Base-by-base conservation (phyloP, 2,888 invertebrate species). In the Callosobruchus maculatus region DNA sequence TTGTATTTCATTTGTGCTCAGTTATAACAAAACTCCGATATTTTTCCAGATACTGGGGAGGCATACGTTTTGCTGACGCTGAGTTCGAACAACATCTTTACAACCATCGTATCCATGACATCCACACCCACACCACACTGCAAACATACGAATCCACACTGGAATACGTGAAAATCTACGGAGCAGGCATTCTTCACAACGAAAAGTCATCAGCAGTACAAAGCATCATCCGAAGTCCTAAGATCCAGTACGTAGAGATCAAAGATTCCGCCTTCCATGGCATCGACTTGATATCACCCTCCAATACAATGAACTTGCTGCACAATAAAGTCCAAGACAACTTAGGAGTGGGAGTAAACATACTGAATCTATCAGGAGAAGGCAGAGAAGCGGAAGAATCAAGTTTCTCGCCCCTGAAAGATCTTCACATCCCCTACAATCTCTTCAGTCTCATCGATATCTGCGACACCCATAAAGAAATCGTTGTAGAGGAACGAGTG, bases 401-500 rank as follows among this genome's bases (percentile, higher is more conserved):
- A 18, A 97, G 97, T 78, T 98, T 97, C 83, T 91, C 91, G 0
- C 98, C 98, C 0, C 87, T 98, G 2, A 93, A 93, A 81, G 91
- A 93, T 74, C 88, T 96, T 0, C 93, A 93, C 82, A 90, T 97
- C 13, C 97, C 98, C 0, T 97, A 97, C 84, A 92, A 96, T 83
- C 87, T 97, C 67, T 98, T 97, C 87, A 97, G 99, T 31, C 88
- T 99, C 82, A 92, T 99, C 20, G 97, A 99, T 80, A 97, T 99
- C 80, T 99, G 99, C 86, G 97, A 98, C 84, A 95, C 97, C 0
- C 93, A 94, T 73, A 99, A 99, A 88, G 94, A 95, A 84, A 92
- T 99, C 20, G 90, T 91, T 0, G 92, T 99, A 0, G 95, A 97
- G 85, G 97, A 98, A 84, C 90, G 98, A 70, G 92, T 98, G 4